Evolutionary conservation across 2,113 vertebrate genomes (phyloP).

Genomic region (Sclerurus mexicanus): DNA sequence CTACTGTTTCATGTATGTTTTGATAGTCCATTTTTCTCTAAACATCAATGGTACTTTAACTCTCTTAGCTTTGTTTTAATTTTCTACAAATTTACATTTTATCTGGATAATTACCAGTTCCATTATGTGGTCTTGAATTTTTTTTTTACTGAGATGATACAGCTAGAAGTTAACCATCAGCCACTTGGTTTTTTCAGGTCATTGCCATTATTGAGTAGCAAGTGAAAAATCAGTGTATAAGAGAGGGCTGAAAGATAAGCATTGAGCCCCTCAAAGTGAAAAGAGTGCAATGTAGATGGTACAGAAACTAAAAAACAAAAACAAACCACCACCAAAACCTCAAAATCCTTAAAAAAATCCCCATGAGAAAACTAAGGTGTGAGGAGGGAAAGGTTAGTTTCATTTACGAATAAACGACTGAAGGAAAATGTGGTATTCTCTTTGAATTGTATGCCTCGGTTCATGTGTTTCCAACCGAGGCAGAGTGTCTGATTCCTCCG

Average conservation of each 20-base stretch:
- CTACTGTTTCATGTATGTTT: not conserved
- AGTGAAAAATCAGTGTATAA: not conserved
- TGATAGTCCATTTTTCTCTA: not conserved
- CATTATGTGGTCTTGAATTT: not conserved
- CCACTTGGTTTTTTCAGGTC: not conserved
- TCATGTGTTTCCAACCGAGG: not conserved
- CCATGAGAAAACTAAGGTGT: not conserved
- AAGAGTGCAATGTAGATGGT: not conserved
- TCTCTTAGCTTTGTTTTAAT: not conserved
- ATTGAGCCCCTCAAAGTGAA: not conserved
- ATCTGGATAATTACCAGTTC: not conserved
- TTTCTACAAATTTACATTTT: not conserved
- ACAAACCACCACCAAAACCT: no score
- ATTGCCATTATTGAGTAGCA: not conserved
- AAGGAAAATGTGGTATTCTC: not conserved
- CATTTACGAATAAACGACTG: not conserved
- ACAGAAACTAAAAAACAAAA: not conserved
- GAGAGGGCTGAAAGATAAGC: not conserved
- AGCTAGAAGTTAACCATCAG: not conserved
- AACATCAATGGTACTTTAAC: not conserved
- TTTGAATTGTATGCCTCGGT: not conserved
- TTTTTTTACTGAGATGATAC: not conserved
- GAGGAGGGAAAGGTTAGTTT: not conserved
- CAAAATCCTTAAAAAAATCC: no score
- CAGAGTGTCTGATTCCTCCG: not conserved